Evolutionary conservation across 1,140 invertebrate species (phyloP).

Genomic region (Caerostris extrusa): DNA sequence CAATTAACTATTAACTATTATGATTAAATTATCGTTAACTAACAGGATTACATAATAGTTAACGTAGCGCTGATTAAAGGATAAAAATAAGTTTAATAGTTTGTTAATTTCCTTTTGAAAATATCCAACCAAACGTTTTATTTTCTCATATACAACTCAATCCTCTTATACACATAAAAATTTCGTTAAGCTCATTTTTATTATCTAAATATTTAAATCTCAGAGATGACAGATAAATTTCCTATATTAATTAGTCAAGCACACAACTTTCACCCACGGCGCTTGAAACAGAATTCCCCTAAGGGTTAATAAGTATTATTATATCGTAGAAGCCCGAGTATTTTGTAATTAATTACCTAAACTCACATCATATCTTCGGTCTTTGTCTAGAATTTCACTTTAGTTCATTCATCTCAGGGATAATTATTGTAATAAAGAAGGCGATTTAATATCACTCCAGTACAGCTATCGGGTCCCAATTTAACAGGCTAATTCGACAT

Average conservation of each 20-base stretch:
- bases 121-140: too few species aligned
- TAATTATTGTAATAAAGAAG: constrained; percentile 34
- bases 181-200: too few species aligned
- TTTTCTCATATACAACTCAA: too few species aligned
- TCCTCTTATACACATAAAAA: too few species aligned
- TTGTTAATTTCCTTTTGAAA: too few species aligned
- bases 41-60: too few species aligned
- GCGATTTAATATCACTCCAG: constrained; percentile 4
- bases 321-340: neutral
- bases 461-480: neutral
- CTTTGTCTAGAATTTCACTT: constrained; percentile 6
- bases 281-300: neutral
- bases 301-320: constrained; percentile 22
- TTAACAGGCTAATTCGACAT: neutral
- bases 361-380: constrained; percentile 28
- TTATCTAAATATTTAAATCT: too few species aligned
- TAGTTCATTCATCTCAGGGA: neutral
- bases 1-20: too few species aligned
- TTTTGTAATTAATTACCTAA: constrained; percentile 32
- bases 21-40: too few species aligned
- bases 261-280: neutral
- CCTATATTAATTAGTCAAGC: neutral
- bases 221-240: neutral
- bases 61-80: too few species aligned
- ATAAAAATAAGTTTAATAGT: too few species aligned